phyloP scores from a whole-genome alignment of 2,888 invertebrate species.

The Deilephila porcellus region DNA sequence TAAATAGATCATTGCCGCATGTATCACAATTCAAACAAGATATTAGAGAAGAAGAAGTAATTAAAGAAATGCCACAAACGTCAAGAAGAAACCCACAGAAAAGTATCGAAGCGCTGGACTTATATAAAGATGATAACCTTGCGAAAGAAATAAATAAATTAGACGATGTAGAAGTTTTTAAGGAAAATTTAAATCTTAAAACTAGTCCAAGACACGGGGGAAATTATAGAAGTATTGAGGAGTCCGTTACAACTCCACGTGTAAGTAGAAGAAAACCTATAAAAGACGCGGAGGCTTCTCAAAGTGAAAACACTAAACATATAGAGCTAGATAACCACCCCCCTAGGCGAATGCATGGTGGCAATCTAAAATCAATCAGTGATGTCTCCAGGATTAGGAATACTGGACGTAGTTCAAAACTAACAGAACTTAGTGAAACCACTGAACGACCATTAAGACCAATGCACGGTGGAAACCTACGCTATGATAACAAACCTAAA shows the following conservation, averaged over 20 bases:
- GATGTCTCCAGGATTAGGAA: conserved; percentile 48
- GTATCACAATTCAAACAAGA: conserved; percentile 74
- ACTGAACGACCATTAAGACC: conserved; percentile 40
- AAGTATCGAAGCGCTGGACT: conserved; percentile 62
- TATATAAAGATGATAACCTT: conserved; percentile 75
- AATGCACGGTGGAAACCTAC: conserved; percentile 66
- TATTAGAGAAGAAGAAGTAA: conserved; percentile 74
- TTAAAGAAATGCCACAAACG: conserved; percentile 66
- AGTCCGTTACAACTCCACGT: conserved; percentile 37
- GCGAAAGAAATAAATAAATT: conserved; percentile 75
- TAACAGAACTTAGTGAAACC: conserved; percentile 54
- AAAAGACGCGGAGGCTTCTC: conserved; percentile 63
- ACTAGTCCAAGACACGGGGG: conserved; percentile 77
- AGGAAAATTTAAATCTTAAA: conserved; percentile 62
- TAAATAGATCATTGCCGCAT: conserved; percentile 67
- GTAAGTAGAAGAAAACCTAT: conserved; percentile 37
- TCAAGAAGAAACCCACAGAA: conserved; percentile 55
- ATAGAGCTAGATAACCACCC: conserved; percentile 51
- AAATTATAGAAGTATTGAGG: conserved; percentile 68
- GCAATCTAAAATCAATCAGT: conserved; percentile 53
- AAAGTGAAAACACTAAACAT: conserved; percentile 59
- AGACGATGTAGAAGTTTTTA: conserved; percentile 76
- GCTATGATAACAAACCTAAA: conserved; percentile 44
- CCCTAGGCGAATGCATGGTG: conserved; percentile 51
- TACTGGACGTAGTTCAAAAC: conserved; percentile 54